Conservation (phyloP, 1,140 invertebrate species). For the Sipha flava region DNA sequence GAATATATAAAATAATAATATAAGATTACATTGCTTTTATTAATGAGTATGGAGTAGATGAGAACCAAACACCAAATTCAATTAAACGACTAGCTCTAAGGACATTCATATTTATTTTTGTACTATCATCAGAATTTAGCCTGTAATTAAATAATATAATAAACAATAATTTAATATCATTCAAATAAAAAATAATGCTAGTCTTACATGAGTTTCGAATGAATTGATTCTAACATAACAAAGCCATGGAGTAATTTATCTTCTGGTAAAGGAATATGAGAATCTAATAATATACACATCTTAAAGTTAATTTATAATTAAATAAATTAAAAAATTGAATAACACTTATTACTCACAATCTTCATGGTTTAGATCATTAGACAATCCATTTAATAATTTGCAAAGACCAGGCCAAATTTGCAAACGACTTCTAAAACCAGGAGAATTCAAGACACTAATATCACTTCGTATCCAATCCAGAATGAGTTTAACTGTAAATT, state of each 20-base stretch:
- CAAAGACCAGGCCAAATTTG: slow-evolving; percentile 74
- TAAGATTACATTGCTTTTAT: slow-evolving; percentile 40
- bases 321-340: slow-evolving; percentile 27
- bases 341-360: slow-evolving; percentile 19
- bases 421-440: slow-evolving; percentile 55
- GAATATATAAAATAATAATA: neutral
- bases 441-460: slow-evolving; percentile 49
- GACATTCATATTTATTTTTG: slow-evolving; percentile 34
- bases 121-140: neutral
- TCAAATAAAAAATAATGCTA: neutral
- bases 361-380: slow-evolving; percentile 38
- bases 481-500: slow-evolving; percentile 58
- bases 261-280: slow-evolving; percentile 60
- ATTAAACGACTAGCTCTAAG: slow-evolving; percentile 44
- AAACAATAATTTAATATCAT: neutral
- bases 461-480: slow-evolving; percentile 61
- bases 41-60: slow-evolving; percentile 46
- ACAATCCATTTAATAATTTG: slow-evolving; percentile 61
- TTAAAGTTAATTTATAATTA: neutral
- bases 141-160: slow-evolving; percentile 1
- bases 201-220: slow-evolving; percentile 49
- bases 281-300: slow-evolving; percentile 48
- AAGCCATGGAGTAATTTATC: slow-evolving; percentile 73
- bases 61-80: slow-evolving; percentile 47
- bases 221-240: slow-evolving; percentile 57